phyloP scores from a whole-genome alignment of 23 tunicate genomes.

The Styela plicata region DNA sequence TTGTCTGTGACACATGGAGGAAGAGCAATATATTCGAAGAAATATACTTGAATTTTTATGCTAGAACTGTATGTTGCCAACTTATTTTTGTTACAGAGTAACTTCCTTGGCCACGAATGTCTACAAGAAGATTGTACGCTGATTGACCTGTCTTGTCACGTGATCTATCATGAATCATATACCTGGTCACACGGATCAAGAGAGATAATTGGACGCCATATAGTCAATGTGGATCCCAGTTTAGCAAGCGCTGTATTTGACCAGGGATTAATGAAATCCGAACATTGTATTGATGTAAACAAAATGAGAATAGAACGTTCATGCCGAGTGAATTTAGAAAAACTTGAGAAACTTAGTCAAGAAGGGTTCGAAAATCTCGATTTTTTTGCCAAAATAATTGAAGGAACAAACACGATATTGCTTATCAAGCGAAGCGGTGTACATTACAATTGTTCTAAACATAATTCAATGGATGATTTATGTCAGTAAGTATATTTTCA shows the following conservation, averaged over 20 bases:
- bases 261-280: background rate
- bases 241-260: background rate
- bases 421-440: background rate
- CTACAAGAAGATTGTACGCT: background rate
- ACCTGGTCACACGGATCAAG: background rate
- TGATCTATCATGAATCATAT: background rate
- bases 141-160: background rate
- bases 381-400: background rate
- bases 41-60: too few relatives aligned
- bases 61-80: too few relatives aligned
- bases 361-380: background rate
- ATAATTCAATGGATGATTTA: background rate
- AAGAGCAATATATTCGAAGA: too few relatives aligned
- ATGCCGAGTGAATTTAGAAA: conserved; percentile 3
- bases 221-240: background rate
- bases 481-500: background rate
- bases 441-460: background rate
- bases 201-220: background rate
- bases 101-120: background rate
- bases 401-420: conserved; percentile 29
- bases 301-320: background rate
- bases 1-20: too few relatives aligned
- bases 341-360: background rate
- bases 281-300: conserved; percentile 43
- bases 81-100: background rate